A percentile compares a stretch with the other conserved stretches of the same genome.
Conservation (phyloP, 2,113 vertebrate species). For the Esox niger region DNA sequence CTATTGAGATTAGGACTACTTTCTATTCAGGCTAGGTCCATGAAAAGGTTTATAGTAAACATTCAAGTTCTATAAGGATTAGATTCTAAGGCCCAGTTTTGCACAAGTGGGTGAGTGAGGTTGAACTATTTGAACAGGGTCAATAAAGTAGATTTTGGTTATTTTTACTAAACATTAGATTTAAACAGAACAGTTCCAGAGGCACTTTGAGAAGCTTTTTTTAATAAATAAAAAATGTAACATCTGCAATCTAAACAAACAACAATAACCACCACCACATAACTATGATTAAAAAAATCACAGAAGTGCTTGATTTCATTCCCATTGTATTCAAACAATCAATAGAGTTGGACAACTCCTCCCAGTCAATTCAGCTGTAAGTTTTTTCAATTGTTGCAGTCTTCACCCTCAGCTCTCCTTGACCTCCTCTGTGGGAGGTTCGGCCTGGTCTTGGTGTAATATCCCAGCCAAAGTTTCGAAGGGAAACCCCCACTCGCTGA, state of each 20-base stretch:
- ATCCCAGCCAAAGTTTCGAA: constrained; percentile 85
- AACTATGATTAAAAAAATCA: background rate
- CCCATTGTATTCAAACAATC: constrained; percentile 5
- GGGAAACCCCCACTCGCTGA: constrained; percentile 85
- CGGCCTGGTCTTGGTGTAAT: constrained; percentile 56
- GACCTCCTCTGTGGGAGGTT: constrained; percentile 1
- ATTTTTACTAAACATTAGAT: constrained; percentile 5
- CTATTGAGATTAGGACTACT: no score
- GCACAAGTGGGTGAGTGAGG: no score
- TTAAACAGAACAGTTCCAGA: constrained; percentile 42
- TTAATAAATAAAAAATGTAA: background rate
- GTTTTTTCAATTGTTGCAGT: background rate
- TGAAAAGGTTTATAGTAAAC: background rate
- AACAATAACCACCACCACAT: background rate
- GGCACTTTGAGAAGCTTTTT: constrained; percentile 46
- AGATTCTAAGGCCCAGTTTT: background rate
- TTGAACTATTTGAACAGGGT: no score
- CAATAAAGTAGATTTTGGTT: background rate
- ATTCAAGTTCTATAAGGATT: background rate
- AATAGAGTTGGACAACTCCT: constrained; percentile 14
- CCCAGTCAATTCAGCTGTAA: background rate
- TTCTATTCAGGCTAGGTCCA: background rate
- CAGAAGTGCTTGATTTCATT: constrained; percentile 11
- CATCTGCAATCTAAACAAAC: constrained; percentile 2
- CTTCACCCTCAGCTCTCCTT: constrained; percentile 40